These are phyloP conservation scores for Galaxea fascicularis DNA, from an alignment of 92 coral and sea anemone species.

Conservation along the genomic window DNA sequence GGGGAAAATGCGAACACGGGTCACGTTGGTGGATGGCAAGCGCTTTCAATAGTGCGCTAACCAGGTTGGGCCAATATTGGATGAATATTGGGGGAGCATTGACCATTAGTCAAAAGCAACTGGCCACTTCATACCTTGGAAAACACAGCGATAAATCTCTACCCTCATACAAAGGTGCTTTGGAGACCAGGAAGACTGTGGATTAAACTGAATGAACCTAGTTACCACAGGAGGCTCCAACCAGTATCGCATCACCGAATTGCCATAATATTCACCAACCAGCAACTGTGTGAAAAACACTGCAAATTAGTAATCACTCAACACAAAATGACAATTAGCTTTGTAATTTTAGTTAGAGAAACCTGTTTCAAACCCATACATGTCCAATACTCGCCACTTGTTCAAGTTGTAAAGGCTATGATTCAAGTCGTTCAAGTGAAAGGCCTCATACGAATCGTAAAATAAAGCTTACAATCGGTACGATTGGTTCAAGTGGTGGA, in stretches of 20 bases:
- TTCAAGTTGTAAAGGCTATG: no score
- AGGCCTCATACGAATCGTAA: no score
- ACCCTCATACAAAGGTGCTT: conserved; percentile 31
- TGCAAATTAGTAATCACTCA: not conserved
- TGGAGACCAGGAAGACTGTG: conserved; percentile 24
- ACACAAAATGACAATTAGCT: not conserved
- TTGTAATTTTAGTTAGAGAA: not conserved
- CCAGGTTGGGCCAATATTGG: no score
- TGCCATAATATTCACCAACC: conserved; percentile 13
- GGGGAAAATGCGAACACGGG: no score
- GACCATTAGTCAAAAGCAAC: not conserved
- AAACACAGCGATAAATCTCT: conserved; percentile 16
- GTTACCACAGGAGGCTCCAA: conserved; percentile 31
- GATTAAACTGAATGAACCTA: conserved; percentile 22
- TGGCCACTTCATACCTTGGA: not conserved
- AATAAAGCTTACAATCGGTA: no score
- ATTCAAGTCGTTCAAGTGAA: no score
- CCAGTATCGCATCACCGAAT: conserved; percentile 11
- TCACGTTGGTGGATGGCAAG: no score
- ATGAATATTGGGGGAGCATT: no score
- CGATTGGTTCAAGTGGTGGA: no score
- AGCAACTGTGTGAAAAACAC: not conserved
- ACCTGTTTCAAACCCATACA: not conserved
- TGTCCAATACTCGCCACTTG: no score
- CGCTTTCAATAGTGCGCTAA: no score